Conservation (phyloP, 2,113 vertebrate genomes). For the Isurus oxyrinchus region DNA sequence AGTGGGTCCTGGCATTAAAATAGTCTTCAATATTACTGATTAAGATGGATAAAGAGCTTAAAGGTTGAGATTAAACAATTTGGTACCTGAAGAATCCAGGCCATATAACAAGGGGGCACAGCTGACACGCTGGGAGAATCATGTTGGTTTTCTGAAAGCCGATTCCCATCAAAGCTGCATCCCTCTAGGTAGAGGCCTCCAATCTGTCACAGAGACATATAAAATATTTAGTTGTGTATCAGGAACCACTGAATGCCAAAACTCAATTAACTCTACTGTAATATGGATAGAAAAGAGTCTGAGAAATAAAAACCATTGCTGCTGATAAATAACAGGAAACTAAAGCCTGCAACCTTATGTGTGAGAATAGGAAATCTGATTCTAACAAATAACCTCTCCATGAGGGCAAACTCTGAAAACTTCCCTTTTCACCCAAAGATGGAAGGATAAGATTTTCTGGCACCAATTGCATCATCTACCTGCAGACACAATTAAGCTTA, state of each 20-base stretch:
- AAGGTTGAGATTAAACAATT: constrained; percentile 48
- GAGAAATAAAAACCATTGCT: constrained; percentile 35
- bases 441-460: constrained; percentile 15
- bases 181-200: constrained; percentile 87
- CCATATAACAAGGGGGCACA: constrained; percentile 82
- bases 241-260: constrained; percentile 40
- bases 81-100: constrained; percentile 85
- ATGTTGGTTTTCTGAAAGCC: constrained; percentile 82
- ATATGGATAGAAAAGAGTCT: constrained; percentile 28
- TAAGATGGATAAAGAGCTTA: constrained; percentile 45
- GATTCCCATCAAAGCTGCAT: constrained; percentile 83
- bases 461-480: background rate
- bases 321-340: constrained; percentile 45
- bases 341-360: constrained; percentile 42
- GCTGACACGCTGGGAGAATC: constrained; percentile 87
- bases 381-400: constrained; percentile 38
- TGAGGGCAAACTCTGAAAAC: background rate
- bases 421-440: constrained; percentile 5
- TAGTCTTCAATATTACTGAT: constrained; percentile 25
- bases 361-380: constrained; percentile 43
- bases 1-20: background rate
- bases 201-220: constrained; percentile 59
- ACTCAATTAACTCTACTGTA: constrained; percentile 40
- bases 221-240: constrained; percentile 42
- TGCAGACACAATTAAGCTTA: constrained; percentile 1